These are phyloP conservation scores for Macrotrachela quadricornifera DNA, from an alignment of 1,140 invertebrate genomes.

Conservation along the genomic window DNA sequence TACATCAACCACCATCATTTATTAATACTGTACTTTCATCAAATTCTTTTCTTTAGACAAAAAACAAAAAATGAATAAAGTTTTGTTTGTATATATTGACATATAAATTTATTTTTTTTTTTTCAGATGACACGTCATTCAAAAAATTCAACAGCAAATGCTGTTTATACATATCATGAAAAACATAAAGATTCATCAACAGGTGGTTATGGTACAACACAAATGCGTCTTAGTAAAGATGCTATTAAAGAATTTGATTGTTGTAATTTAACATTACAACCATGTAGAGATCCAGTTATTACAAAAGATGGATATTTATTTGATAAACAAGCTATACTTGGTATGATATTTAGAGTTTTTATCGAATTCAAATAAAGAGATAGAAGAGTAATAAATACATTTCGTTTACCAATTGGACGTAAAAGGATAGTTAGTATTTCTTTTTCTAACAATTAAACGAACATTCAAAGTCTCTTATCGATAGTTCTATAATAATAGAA, in stretches of 20 bases:
- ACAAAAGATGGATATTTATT: constrained; percentile 38
- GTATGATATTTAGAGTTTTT: constrained; percentile 3
- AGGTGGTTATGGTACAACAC: constrained; percentile 48
- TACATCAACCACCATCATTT: too few species aligned
- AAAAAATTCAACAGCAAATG: constrained; percentile 86
- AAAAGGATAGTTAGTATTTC: too few species aligned
- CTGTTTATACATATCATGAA: constrained; percentile 94
- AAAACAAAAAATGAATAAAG: too few species aligned
- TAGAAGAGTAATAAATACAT: too few species aligned
- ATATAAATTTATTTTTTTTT: not conserved
- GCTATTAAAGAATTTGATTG: constrained; percentile 94
- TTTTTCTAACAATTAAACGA: too few species aligned
- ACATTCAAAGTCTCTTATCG: too few species aligned
- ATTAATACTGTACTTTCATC: too few species aligned
- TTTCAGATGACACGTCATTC: constrained; percentile 48
- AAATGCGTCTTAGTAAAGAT: constrained; percentile 65
- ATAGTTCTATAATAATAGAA: too few species aligned
- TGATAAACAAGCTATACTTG: not conserved
- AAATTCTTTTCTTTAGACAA: too few species aligned
- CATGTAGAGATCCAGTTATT: constrained; percentile 65
- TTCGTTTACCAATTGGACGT: too few species aligned
- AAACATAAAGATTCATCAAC: constrained; percentile 79
- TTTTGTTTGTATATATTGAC: too few species aligned
- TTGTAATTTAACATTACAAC: constrained; percentile 83
- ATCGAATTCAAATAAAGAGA: too few species aligned